These are phyloP conservation scores for Lucinisca nassula DNA, from an alignment of 2,888 invertebrate genomes.

Conservation along the genomic window DNA sequence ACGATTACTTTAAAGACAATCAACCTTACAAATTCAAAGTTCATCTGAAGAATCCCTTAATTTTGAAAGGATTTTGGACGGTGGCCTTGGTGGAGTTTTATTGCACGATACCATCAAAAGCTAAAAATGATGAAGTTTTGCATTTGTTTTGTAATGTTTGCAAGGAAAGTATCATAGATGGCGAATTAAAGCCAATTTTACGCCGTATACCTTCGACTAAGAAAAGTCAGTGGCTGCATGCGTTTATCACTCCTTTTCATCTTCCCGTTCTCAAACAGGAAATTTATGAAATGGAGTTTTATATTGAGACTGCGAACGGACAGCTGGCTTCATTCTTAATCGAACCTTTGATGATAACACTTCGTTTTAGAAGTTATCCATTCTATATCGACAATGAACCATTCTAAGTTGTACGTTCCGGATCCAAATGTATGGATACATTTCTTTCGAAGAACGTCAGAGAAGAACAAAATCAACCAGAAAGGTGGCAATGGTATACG, in stretches of 20 bases:
- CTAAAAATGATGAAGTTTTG: slow-evolving; percentile 7
- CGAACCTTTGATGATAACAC: slow-evolving; percentile 9
- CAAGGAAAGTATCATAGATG: slow-evolving; percentile 13
- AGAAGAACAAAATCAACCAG: neutral
- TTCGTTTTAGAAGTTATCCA: slow-evolving; percentile 11
- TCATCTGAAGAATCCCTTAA: neutral
- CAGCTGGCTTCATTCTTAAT: neutral
- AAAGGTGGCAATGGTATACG: slow-evolving; percentile 4
- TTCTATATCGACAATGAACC: slow-evolving; percentile 10
- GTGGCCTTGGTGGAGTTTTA: slow-evolving; percentile 8
- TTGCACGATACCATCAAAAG: neutral
- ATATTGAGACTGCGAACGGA: slow-evolving; percentile 2
- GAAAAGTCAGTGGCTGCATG: neutral
- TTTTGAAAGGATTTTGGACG: slow-evolving; percentile 15
- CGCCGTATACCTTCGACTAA: neutral
- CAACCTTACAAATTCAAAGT: slow-evolving; percentile 14
- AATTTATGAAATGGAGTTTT: slow-evolving; percentile 14
- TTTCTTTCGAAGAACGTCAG: neutral
- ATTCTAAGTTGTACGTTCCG: slow-evolving; percentile 6
- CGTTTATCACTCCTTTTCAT: neutral
- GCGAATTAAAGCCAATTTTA: slow-evolving; percentile 4
- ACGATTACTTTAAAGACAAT: slow-evolving; percentile 11
- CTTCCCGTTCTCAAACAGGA: slow-evolving; percentile 2
- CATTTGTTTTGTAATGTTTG: slow-evolving; percentile 6
- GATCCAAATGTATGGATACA: slow-evolving; percentile 9